Conservation (phyloP, 2,888 invertebrate genomes). For the Drosophila pegasa region DNA sequence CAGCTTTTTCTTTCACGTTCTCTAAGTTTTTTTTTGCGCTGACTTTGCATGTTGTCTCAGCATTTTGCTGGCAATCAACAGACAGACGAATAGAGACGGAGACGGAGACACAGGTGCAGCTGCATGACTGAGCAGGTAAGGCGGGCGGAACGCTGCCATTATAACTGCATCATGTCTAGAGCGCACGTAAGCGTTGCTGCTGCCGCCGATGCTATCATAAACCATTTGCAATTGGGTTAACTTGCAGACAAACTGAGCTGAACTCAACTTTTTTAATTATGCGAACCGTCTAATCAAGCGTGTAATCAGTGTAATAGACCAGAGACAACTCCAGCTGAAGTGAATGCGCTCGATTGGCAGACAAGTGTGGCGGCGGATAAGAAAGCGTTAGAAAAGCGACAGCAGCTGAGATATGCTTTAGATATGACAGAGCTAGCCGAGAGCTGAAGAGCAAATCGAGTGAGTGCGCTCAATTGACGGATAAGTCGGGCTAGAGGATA, state of each 20-base stretch:
- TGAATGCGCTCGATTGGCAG: slow-evolving; percentile 5
- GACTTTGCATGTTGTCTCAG: slow-evolving; percentile 60
- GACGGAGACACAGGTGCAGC: slow-evolving; percentile 18
- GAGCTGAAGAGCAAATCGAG: background rate
- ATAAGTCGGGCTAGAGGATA: background rate
- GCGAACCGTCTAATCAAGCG: slow-evolving; percentile 20
- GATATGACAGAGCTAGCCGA: background rate
- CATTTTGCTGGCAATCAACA: slow-evolving; percentile 31
- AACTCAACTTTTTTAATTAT: slow-evolving; percentile 67
- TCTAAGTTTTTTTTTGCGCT: slow-evolving; percentile 32
- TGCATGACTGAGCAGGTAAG: slow-evolving; percentile 20
- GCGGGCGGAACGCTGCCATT: slow-evolving; percentile 25
- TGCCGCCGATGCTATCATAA: slow-evolving; percentile 30
- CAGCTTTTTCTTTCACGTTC: slow-evolving; percentile 12
- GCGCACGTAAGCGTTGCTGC: slow-evolving; percentile 5
- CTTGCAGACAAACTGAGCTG: slow-evolving; percentile 24
- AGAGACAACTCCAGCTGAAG: background rate
- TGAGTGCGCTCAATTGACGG: background rate
- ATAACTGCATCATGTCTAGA: slow-evolving; percentile 36
- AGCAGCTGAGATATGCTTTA: background rate
- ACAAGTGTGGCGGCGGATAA: slow-evolving; percentile 3
- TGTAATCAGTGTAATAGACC: slow-evolving; percentile 15
- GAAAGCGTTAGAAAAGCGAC: slow-evolving; percentile 1
- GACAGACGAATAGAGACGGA: background rate
- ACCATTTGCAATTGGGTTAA: slow-evolving; percentile 33